Evolutionary conservation across 2,113 vertebrate species (phyloP).

Genomic region (Emberiza fucata): DNA sequence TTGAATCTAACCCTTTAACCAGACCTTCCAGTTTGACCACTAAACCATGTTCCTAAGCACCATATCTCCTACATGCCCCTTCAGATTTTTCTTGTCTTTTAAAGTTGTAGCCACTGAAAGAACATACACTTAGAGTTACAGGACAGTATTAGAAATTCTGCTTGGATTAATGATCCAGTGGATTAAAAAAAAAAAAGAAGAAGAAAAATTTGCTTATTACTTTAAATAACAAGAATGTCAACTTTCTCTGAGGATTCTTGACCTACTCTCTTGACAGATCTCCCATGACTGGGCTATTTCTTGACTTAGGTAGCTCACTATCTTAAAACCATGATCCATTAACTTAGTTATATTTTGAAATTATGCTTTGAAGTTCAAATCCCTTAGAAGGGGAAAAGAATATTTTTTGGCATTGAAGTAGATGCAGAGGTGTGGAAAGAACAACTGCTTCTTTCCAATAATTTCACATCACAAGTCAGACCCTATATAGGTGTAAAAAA

Average conservation of each 20-base stretch:
- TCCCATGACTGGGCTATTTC: background rate
- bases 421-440: background rate
- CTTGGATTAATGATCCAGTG: background rate
- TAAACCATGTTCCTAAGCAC: background rate
- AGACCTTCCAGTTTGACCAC: background rate
- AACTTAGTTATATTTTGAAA: background rate
- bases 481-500: background rate
- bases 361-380: background rate
- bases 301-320: background rate
- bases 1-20: background rate
- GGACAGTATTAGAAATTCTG: background rate
- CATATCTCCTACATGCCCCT: background rate
- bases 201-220: background rate
- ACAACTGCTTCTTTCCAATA: background rate
- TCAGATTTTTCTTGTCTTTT: background rate
- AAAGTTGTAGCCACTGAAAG: background rate
- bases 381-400: background rate
- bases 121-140: background rate
- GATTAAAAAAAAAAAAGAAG: background rate
- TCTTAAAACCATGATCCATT: background rate
- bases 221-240: background rate
- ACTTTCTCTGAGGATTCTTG: background rate
- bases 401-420: background rate
- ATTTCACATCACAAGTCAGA: background rate
- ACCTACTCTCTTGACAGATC: background rate